Evolutionary conservation across 1,140 invertebrate species (phyloP).

Genomic region (Bactericera cockerelli): DNA sequence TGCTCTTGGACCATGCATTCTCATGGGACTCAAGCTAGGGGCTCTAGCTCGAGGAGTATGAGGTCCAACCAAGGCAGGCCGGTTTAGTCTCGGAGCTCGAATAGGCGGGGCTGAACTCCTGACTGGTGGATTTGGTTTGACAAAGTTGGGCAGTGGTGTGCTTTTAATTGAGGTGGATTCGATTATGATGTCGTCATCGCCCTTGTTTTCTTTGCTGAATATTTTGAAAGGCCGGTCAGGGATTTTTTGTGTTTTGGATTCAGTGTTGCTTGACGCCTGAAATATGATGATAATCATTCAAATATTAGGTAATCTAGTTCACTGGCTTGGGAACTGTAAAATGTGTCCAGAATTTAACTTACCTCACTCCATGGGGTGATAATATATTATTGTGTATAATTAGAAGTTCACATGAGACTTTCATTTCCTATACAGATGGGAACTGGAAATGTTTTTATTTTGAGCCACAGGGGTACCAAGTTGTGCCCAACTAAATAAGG

Average conservation of each 20-base stretch:
- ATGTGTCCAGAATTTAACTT: no score
- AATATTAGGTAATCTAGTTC: no score
- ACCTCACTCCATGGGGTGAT: no score
- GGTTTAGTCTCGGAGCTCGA: not conserved
- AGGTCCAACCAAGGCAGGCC: not conserved
- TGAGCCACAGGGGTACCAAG: no score
- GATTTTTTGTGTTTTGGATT: not conserved
- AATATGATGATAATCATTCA: not conserved
- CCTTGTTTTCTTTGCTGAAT: not conserved
- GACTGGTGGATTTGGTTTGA: not conserved
- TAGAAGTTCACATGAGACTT: no score
- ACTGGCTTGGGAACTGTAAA: no score
- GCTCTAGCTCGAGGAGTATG: not conserved
- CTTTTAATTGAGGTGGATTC: not conserved
- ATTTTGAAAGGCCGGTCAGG: not conserved
- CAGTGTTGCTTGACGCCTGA: not conserved
- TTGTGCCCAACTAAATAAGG: no score
- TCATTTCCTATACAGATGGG: no score
- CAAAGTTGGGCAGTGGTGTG: not conserved
- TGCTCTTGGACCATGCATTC: not conserved
- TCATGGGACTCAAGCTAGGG: not conserved
- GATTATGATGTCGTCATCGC: not conserved
- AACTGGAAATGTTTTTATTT: no score
- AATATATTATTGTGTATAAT: no score
- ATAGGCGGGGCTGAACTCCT: not conserved